Base-by-base conservation (phyloP, 1,140 invertebrate species). In the Micrasema longulum region DNA sequence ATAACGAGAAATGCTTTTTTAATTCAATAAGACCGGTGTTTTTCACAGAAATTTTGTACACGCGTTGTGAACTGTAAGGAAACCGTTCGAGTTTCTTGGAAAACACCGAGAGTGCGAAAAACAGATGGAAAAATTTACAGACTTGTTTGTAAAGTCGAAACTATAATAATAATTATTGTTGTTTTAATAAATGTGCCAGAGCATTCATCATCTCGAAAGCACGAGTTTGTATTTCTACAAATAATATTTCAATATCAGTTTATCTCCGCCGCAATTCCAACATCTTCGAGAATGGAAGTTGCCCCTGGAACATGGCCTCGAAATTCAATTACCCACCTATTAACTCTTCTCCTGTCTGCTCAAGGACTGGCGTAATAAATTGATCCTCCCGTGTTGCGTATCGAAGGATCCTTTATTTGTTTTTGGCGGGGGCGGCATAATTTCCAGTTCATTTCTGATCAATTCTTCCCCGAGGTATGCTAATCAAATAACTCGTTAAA, bases 381-480 rank as follows among this genome's bases (percentile, higher is more conserved):
- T 41, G 36, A 12, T 41, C 55, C 18, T 60, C n/a, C 35, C 36
- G 55, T 60, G 55, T 60, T 41, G 35, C 16, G 35, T 60, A 60
- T 22, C 50, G 50, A 53, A 26, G 50, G 26, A 26, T 35, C 35
- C 36, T 60, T 60, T 60, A 60, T 60, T 60, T 60, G 55, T 35
- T 60, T 60, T 60, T 60, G 55, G 55, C 55, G 55, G 55, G 55
- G 55, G 55, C 55, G 55, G 55, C 36, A 60, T 60, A 60, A 43
- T 60, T 60, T 60, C 36, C 31, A 60, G 55, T 41, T 60, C 55
- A 14, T 38, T 60, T 60, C 55, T 41, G 55, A 18, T 41, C 53
- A 60, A 11, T 9, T 22, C 31, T 60, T 18, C 36, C 55, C 55
- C 55, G 16, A 31, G 3, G 26, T 31, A 31, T 31, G 26, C 26